phyloP scores from a whole-genome alignment of 2,113 vertebrate genomes.

The Grantiella picta region DNA sequence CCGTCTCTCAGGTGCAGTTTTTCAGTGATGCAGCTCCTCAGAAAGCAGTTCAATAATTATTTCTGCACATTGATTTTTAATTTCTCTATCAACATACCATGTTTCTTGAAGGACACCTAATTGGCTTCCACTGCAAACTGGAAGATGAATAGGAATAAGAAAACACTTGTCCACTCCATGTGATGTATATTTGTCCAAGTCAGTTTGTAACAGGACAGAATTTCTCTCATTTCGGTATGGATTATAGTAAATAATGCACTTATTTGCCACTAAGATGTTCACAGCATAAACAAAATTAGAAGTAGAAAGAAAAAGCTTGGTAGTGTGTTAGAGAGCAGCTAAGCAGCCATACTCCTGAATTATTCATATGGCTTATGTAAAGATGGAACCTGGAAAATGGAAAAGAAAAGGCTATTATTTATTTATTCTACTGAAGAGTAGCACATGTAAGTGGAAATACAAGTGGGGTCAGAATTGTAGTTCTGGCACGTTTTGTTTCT shows the following conservation, averaged over 20 bases:
- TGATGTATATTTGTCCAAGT: neutral
- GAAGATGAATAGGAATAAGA: neutral
- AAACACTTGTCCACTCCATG: neutral
- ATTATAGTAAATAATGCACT: constrained; percentile 18
- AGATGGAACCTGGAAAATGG: constrained; percentile 53
- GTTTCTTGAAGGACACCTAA: constrained; percentile 3
- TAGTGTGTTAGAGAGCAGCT: constrained; percentile 39
- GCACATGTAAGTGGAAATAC: constrained; percentile 43
- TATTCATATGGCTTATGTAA: constrained; percentile 60
- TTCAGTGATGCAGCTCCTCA: neutral
- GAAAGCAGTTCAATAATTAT: neutral
- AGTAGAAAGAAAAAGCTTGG: constrained; percentile 26
- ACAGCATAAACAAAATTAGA: constrained; percentile 19
- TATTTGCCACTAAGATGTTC: constrained; percentile 36
- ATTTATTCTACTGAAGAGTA: constrained; percentile 48
- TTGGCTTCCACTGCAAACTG: neutral
- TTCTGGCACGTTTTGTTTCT: constrained; percentile 11
- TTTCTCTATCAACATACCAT: neutral
- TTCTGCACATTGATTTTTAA: neutral
- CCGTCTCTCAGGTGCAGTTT: neutral
- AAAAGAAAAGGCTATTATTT: constrained; percentile 57
- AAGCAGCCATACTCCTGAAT: constrained; percentile 47
- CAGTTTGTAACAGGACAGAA: neutral
- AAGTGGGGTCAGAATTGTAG: constrained; percentile 33
- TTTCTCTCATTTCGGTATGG: neutral